Percentiles rank a stretch among this genome's conserved stretches.
phyloP scores from a whole-genome alignment of 2,113 vertebrate species.

The Dolichallabes microphthalmus region DNA sequence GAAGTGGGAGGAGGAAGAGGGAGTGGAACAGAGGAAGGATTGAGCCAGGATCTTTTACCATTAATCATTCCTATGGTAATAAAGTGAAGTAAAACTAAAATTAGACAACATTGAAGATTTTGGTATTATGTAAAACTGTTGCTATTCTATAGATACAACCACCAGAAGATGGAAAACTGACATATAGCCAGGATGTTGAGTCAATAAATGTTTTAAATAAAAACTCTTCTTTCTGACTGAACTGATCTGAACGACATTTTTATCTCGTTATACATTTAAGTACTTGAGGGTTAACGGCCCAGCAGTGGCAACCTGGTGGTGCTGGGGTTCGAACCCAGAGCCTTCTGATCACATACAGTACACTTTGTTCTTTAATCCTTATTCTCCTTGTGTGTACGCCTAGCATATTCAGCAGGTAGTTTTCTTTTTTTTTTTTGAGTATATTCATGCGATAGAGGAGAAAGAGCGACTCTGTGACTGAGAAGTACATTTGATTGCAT shows the following conservation, averaged over 20 bases:
- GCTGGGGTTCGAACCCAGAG: too few relatives aligned
- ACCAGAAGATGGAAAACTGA: neutral
- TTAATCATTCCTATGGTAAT: neutral
- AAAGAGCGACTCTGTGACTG: neutral
- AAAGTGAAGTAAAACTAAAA: neutral
- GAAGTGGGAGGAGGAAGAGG: slow-evolving; percentile 28
- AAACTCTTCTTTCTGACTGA: neutral
- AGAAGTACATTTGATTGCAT: slow-evolving; percentile 57
- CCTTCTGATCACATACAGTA: neutral
- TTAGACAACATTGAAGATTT: neutral
- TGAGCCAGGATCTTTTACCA: neutral
- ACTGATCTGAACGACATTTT: neutral
- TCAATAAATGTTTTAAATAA: neutral
- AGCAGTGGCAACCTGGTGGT: too few relatives aligned
- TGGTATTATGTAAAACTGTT: neutral
- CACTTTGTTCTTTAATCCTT: neutral
- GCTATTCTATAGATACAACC: neutral
- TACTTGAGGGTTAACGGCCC: too few relatives aligned
- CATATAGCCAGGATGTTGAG: too few relatives aligned
- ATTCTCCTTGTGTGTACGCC: slow-evolving; percentile 11
- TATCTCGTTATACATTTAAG: too few relatives aligned
- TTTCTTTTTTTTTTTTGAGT: slow-evolving; percentile 24
- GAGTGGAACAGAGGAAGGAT: slow-evolving; percentile 11
- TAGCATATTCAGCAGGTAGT: slow-evolving; percentile 30
- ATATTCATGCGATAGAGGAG: slow-evolving; percentile 26